Evolutionary conservation across 2,888 invertebrate species (phyloP), one percentile per base, ranked within the genome.

Genomic region (Vesta saturnalis): DNA sequence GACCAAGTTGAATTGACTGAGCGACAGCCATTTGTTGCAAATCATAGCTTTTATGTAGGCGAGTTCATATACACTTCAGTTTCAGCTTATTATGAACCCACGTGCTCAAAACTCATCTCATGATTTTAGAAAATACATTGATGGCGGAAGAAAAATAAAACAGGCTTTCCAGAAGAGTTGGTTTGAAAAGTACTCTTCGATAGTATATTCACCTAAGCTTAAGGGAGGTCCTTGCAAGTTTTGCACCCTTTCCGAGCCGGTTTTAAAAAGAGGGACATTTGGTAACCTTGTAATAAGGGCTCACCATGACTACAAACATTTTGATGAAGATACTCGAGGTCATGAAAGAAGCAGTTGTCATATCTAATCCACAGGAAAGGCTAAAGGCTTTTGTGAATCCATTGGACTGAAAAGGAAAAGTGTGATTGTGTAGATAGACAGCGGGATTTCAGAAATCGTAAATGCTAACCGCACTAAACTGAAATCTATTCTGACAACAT

Each of bases 251-350:
- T 46, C n/a, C n/a, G n/a, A n/a, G n/a, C n/a, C n/a, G n/a, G n/a
- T n/a, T n/a, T n/a, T n/a, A n/a, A n/a, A n/a, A n/a, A 46, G 15
- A n/a, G 46, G 46, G n/a, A 46, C 46, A 8, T 46, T 46, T 14
- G 46, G 15, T 5, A n/a, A 4, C n/a, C n/a, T 46, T 46, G 46
- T 14, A 14, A 46, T 10, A 15, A 46, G n/a, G 15, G 15, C 46
- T n/a, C 46, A 46, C 14, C 46, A 46, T 46, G 46, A 46, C n/a
- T 46, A 46, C 6, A 46, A 46, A 46, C 46, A 46, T n/a, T 46
- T 46, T 46, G 6, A 46, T 46, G 46, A 46, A 46, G 46, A 46
- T 46, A n/a, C 15, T 46, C 46, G 15, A 46, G 46, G 15, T 15
- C 6, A 46, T 46, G 46, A 46, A 46, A 46, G n/a, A n/a, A 46